Conservation (phyloP, 2,797 vertebrate genomes). For the Pipistrellus nathusii region DNA sequence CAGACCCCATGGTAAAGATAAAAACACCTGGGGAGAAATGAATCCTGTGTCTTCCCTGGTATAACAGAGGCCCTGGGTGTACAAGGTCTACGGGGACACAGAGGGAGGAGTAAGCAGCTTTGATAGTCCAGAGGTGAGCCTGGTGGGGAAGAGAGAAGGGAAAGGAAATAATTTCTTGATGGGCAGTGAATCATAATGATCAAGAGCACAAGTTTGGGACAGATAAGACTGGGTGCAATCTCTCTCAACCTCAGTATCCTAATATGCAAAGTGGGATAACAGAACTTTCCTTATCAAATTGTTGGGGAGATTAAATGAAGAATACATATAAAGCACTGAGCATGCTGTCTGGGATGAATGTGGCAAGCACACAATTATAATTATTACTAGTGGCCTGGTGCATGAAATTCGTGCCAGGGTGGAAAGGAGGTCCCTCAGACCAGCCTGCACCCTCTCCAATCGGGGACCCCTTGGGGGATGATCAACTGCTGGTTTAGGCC, state of each 20-base stretch:
- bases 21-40: background rate
- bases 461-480: too few species aligned
- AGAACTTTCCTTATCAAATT: background rate
- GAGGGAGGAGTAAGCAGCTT: background rate
- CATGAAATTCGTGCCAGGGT: fast-evolving
- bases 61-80: background rate
- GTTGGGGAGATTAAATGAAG: background rate
- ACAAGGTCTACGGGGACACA: background rate
- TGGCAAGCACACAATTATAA: background rate
- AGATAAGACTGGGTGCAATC: background rate
- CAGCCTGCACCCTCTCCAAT: too few species aligned
- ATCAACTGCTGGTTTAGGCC: too few species aligned
- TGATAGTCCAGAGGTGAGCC: background rate
- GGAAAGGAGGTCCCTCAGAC: too few species aligned
- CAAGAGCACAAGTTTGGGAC: background rate
- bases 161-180: background rate
- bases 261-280: background rate
- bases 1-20: background rate
- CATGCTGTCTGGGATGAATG: background rate
- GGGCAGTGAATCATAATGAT: background rate
- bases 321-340: background rate
- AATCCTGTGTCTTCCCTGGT: background rate
- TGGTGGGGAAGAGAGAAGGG: background rate
- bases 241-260: conserved; percentile 6
- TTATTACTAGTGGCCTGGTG: too few species aligned